These are phyloP conservation scores for Oncorhynchus nerka DNA, from an alignment of 2,113 vertebrate species.

Conservation along the genomic window DNA sequence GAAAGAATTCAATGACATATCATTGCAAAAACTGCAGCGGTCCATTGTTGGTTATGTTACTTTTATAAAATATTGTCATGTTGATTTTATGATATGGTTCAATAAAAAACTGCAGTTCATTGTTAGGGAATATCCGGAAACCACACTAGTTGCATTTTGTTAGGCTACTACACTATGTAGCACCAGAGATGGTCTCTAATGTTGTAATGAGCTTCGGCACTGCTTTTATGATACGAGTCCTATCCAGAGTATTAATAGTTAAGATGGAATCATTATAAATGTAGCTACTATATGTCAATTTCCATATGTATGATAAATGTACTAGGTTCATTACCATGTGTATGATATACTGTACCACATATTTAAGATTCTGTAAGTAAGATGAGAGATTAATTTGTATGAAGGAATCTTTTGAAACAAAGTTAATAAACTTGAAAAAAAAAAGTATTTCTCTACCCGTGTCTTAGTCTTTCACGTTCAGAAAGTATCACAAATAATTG, in stretches of 20 bases:
- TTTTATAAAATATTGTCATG: constrained; percentile 23
- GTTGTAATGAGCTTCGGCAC: too few relatives aligned
- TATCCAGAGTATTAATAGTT: not conserved
- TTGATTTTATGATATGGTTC: constrained; percentile 35
- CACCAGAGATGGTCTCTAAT: not conserved
- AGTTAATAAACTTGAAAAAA: not conserved
- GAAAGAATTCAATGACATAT: not conserved
- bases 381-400: not conserved
- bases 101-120: constrained; percentile 28
- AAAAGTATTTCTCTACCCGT: too few relatives aligned
- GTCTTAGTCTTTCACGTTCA: too few relatives aligned
- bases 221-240: not conserved
- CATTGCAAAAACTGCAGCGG: constrained; percentile 21
- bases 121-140: not conserved
- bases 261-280: not conserved
- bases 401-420: not conserved
- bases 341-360: not conserved
- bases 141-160: not conserved
- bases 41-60: constrained; percentile 1
- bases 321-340: too few relatives aligned
- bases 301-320: too few relatives aligned
- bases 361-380: not conserved
- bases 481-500: too few relatives aligned
- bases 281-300: too few relatives aligned
- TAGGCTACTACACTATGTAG: not conserved